Evolutionary conservation across 2,113 vertebrate species (phyloP), one percentile per base, ranked within the genome.

Genomic region (Hyperopisus bebe): DNA sequence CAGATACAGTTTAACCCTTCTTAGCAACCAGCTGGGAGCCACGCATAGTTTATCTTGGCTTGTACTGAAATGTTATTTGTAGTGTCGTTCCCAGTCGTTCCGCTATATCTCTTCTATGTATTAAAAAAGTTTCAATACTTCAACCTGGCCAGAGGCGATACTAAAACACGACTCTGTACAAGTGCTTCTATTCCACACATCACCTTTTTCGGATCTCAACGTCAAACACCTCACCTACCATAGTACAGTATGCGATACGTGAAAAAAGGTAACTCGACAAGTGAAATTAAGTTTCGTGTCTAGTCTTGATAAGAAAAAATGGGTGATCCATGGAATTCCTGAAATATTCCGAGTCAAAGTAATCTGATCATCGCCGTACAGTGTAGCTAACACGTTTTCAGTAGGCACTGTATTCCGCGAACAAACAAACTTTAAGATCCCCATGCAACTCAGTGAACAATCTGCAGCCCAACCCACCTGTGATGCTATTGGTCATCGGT

Each of bases 1-100:
- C 95, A 95, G 97, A 95, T 94, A 95, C 96, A 96, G 94, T 95
- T 98, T 97, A 98, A 98, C 98, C 97, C 97, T 97, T 97, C 94
- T 95, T 95, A 95, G 95, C 95, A 95, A 96, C 95, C 95, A 94
- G 95, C 95, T 93, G 96, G 95, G 92, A 92, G 94, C 92, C 91
- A 92, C 92, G 93, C 92, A 93, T 92, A 89, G 94, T 93, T 95
- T 94, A 95, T 95, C 95, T 95, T 92, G 93, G 91, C 94, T 93
- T 95, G 95, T 93, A 94, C 95, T 92, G 97, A 97, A 96, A 97
- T 96, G 97, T 95, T 94, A 53, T 53, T 31, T 50, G 94, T 94
- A 94, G 90, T 94, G 88, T 94, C 90, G 90, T 92, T 92, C 93
- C 91, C 93, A 91, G 91, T 93, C 89, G 92, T 91, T 91, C 88